Conservation (phyloP, 2,888 invertebrate genomes). For the Himalopsyche tibetana region DNA sequence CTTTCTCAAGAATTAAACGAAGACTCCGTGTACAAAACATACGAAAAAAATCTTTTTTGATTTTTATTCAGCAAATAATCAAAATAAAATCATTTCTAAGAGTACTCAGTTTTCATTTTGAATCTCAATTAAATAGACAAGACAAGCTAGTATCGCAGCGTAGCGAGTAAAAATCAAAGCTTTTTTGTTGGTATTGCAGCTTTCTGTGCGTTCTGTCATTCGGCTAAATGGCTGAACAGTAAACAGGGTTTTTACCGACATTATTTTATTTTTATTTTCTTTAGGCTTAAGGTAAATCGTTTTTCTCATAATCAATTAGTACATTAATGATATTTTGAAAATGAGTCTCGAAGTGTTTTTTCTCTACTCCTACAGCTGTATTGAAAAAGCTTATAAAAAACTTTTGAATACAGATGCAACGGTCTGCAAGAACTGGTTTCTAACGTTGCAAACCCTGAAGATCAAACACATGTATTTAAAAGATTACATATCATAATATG, state of each 20-base stretch:
- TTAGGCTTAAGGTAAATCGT: conserved; percentile 20
- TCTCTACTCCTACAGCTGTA: too few relatives aligned
- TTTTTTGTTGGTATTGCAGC: background rate
- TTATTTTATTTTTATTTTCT: conserved; percentile 43
- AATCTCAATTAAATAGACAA: background rate
- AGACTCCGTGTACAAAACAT: too few relatives aligned
- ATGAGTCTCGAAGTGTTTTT: too few relatives aligned
- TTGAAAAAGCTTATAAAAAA: too few relatives aligned
- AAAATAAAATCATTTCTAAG: background rate
- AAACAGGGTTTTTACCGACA: background rate
- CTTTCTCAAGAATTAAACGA: too few relatives aligned
- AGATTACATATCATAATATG: too few relatives aligned
- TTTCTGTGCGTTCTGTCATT: background rate
- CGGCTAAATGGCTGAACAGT: conserved; percentile 25
- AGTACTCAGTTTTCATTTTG: background rate
- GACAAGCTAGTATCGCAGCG: background rate
- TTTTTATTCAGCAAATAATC: too few relatives aligned
- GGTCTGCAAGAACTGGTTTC: conserved; percentile 17
- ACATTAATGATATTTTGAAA: too few relatives aligned
- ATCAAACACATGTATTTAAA: too few relatives aligned
- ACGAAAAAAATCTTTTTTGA: too few relatives aligned
- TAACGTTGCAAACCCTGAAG: background rate
- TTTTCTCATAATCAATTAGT: background rate
- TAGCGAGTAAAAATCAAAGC: background rate
- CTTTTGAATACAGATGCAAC: background rate